Evolutionary conservation across 1,140 invertebrate species (phyloP).

Genomic region (Chironomus tepperi): DNA sequence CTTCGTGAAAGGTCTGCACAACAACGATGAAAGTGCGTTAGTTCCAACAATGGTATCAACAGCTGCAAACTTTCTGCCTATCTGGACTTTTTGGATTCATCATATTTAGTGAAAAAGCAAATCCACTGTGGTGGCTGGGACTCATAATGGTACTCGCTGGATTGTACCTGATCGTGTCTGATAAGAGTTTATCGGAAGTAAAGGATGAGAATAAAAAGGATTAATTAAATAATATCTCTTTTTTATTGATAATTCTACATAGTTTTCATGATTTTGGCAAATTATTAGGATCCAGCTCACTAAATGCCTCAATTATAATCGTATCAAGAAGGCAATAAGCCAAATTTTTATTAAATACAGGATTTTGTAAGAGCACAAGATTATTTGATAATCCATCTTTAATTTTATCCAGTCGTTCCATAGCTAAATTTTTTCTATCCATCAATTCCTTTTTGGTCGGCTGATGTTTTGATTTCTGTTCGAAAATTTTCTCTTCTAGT

Average conservation of each 20-base stretch:
- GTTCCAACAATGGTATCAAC: constrained; percentile 1
- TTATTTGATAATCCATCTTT: not conserved
- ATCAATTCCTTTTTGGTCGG: constrained; percentile 15
- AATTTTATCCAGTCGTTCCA: constrained; percentile 20
- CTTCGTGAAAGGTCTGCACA: not conserved
- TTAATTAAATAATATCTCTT: not conserved
- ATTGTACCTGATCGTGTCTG: not conserved
- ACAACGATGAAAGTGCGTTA: not conserved
- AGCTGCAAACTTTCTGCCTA: not conserved
- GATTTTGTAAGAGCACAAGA: constrained; percentile 23
- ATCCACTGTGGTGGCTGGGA: constrained; percentile 22
- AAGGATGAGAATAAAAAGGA: not conserved
- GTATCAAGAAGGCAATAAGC: constrained; percentile 26
- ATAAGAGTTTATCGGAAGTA: not conserved
- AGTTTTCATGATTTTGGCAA: constrained; percentile 2
- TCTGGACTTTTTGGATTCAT: constrained; percentile 10
- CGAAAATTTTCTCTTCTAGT: constrained; percentile 26
- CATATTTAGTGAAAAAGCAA: constrained; percentile 21
- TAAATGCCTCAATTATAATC: constrained; percentile 26
- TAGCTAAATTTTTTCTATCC: constrained; percentile 23
- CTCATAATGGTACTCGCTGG: constrained; percentile 11
- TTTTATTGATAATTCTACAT: not conserved
- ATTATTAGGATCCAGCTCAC: constrained; percentile 22
- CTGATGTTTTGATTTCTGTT: not conserved
- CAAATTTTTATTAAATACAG: constrained; percentile 26